Base-by-base conservation (phyloP, 2,797 vertebrate genomes). In the Phalanger gymnotis region DNA sequence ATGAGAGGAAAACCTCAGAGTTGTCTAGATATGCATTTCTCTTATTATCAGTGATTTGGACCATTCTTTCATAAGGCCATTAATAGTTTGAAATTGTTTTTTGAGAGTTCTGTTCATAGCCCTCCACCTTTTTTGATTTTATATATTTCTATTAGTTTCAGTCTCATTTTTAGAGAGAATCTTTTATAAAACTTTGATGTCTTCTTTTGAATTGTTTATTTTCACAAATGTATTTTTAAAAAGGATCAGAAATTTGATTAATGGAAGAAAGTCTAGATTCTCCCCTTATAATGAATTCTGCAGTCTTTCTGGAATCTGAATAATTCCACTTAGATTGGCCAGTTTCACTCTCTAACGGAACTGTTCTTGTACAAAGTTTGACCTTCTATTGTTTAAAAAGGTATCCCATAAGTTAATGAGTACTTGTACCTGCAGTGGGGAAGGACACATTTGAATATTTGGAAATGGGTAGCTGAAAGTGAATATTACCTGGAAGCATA, bases 351-450 rank as follows among this genome's bases (percentile, higher is more conserved):
- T 40, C 54, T 73, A 12, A 47, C 61, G 95, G 87, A 94, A 94
- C 81, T 19, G 14, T 25, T 34, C 52, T 90, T 58, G 47, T 47
- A 58, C 53, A 54, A 96, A 54, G 0, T 22, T 93, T 91, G 73
- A 54, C 25, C 89, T 94, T 90, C 28, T 94, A 7, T 28, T 47
- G 40, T 92, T 97, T 97, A 91, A 61, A 96, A 97, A 96, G 94
- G 93, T 95, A 91, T 56, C 58, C 98, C 91, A 47, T 92, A 58
- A 94, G 92, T 81, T 90, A 89, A 19, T 94, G n/a, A 93, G 90
- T 97, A 96, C 97, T 98, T 97, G 51, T 95, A 7, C 52, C n/a
- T 97, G 94, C 95, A 94, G 66, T 96, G 96, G 95, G 91, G 93
- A 96, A 97, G 91, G 96, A 97, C 95, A 96, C 90, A 94, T 97